Evolutionary conservation across 2,113 vertebrate species (phyloP), one percentile per base, ranked within the genome.

Genomic region (Thalassoma bifasciatum): DNA sequence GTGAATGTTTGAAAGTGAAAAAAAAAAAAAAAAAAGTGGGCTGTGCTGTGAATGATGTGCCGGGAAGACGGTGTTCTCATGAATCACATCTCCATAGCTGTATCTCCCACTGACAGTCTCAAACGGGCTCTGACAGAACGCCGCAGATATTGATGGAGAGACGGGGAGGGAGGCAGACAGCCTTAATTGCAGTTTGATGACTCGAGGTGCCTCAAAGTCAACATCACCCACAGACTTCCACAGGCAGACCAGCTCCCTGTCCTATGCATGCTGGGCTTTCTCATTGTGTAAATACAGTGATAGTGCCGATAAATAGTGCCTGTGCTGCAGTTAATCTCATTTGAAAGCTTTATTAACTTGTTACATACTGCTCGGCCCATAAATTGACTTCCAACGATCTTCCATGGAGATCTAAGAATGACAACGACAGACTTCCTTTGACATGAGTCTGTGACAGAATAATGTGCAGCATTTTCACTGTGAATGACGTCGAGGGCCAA

Each of bases 171-270:
- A 66, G 56, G 75, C 60, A 56, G 78, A 77, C 74, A 37, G 26
- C 66, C 78, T 72, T 87, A 87, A 92, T 90, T 92, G 87, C 80
- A 79, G 77, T 86, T 90, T 87, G 90, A 90, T 84, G 88, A 86
- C 77, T 82, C 8, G 36, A 76, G 71, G 79, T 83, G 79, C 26
- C 81, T 88, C 56, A 79, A 78, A 85, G 72, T 84, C 84, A 89
- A 88, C 84, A 88, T 84, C 61, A 54, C 71, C 63, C 58, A 17
- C 71, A 66, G 80, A 61, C 60, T 76, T 64, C 77, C 76, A 70
- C 68, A 79, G 79, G 81, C 71, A 75, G 69, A 82, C 69, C 53
- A 17, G n/a, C 21, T 75, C 60, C 44, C 63, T 49, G 21, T 69
- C 54, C 30, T 21, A 13, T 40, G 21, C 47, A 57, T 6, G 4